Evolutionary conservation across 2,113 vertebrate genomes (phyloP), one percentile per base, ranked within the genome.

Genomic region (Phylloscopus trochilus): DNA sequence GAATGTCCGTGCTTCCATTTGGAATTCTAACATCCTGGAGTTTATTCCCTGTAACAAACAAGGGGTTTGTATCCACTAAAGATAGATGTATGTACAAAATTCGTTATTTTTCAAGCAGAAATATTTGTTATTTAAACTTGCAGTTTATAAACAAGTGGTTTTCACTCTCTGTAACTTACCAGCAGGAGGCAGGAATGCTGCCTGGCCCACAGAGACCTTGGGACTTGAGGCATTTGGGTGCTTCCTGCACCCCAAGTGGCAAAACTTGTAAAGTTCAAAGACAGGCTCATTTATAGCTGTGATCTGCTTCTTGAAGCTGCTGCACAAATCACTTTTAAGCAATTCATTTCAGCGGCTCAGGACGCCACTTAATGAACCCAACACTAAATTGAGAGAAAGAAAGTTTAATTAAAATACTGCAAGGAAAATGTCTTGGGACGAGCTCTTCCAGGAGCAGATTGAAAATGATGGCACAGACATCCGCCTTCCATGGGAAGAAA

Each of bases 381-480:
- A 47, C 8, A 5, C 31, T 80, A 80, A 96, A 95, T n/a, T 64
- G 92, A 88, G 79, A 85, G 68, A 83, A 88, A 73, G 64, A 16
- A 83, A 73, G 75, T 95, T 87, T 95, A 95, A 95, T 95, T 93
- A 95, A 95, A 92, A 82, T 76, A 85, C 63, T 47, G 73, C 70
- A 27, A 60, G 62, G 91, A 84, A 82, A 76, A 74, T 79, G 87
- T 67, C 95, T 83, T 55, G 84, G 91, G 82, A 94, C 21, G 28
- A 59, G 52, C 67, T 76, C 51, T 92, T 91, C 59, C 49, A 83
- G 89, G 58, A 69, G 30, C 93, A 89, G 43, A 66, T 64, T 84
- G 83, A 33, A 72, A 79, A 74, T 13, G 81, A 47, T 91, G 53
- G 92, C 75, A 22, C 55, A 58, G 85, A 24, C 47, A 28, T 16